A percentile compares a stretch with the other conserved stretches of the same genome.
These are phyloP conservation scores for Hydrolagus affinis DNA, from an alignment of 2,113 vertebrate genomes.

Conservation along the genomic window DNA sequence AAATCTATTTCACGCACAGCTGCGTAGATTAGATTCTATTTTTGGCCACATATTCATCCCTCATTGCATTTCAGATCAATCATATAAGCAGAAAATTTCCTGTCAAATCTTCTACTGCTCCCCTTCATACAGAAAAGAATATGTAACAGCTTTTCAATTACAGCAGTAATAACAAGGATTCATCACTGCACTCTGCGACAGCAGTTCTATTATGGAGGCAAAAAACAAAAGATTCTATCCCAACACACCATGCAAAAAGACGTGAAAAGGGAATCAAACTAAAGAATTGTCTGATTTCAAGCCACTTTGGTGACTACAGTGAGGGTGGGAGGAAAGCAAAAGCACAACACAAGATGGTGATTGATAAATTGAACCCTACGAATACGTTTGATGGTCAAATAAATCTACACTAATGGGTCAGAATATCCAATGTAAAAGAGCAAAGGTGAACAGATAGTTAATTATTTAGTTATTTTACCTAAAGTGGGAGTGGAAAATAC, in stretches of 20 bases:
- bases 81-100: constrained; percentile 48
- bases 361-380: too few relatives aligned
- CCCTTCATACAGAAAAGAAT: constrained; percentile 9
- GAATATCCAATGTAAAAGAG: too few relatives aligned
- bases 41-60: constrained; percentile 58
- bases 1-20: constrained; percentile 60
- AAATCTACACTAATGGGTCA: too few relatives aligned
- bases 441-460: too few relatives aligned
- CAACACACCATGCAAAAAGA: neutral
- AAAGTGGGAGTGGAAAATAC: too few relatives aligned
- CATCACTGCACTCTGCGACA: neutral
- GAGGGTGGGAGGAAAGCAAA: neutral
- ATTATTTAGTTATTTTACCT: too few relatives aligned
- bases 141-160: constrained; percentile 13
- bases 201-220: neutral
- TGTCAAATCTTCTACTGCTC: neutral
- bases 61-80: constrained; percentile 60
- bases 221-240: neutral
- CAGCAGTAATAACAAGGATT: constrained; percentile 4
- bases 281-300: neutral
- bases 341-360: neutral
- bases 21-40: constrained; percentile 70
- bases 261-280: neutral
- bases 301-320: neutral
- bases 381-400: too few relatives aligned